Conservation (phyloP, 2,113 vertebrate genomes). For the Forbesichthys papilliferus region DNA sequence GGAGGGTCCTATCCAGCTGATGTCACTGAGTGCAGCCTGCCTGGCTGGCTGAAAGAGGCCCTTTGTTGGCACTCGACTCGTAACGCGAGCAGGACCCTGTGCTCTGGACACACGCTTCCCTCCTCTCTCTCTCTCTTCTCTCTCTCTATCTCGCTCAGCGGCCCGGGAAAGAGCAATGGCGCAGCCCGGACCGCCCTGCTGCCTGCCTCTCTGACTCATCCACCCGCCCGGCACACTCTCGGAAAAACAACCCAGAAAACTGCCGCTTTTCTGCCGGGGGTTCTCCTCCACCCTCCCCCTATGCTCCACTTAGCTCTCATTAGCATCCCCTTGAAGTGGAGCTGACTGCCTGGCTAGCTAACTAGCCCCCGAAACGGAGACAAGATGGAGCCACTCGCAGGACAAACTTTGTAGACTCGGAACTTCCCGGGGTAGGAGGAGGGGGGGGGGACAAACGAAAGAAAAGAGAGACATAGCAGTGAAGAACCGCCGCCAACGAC, state of each 20-base stretch:
- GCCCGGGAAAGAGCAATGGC: conserved; percentile 68
- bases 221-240: conserved; percentile 5
- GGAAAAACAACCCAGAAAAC: conserved; percentile 2
- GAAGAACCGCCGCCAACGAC: conserved; percentile 3
- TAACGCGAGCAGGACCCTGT: conserved; percentile 75
- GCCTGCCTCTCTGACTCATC: conserved; percentile 57
- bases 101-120: conserved; percentile 62
- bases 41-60: conserved; percentile 82
- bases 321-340: conserved; percentile 19
- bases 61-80: conserved; percentile 88
- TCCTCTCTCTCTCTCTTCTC: conserved; percentile 9
- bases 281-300: neutral
- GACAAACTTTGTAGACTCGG: conserved; percentile 65
- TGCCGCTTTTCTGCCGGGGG: neutral
- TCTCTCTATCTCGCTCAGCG: conserved; percentile 10
- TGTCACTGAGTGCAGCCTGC: conserved; percentile 84
- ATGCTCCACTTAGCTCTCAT: conserved; percentile 4
- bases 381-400: conserved; percentile 71
- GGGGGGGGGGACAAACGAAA: conserved; percentile 2
- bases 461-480: no score
- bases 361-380: conserved; percentile 40
- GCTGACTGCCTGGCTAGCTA: neutral
- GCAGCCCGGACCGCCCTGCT: conserved; percentile 44
- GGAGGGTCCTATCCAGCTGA: conserved; percentile 84
- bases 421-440: conserved; percentile 27